Conservation (phyloP, 2,113 vertebrate genomes). For the Pyrgilauda ruficollis region DNA sequence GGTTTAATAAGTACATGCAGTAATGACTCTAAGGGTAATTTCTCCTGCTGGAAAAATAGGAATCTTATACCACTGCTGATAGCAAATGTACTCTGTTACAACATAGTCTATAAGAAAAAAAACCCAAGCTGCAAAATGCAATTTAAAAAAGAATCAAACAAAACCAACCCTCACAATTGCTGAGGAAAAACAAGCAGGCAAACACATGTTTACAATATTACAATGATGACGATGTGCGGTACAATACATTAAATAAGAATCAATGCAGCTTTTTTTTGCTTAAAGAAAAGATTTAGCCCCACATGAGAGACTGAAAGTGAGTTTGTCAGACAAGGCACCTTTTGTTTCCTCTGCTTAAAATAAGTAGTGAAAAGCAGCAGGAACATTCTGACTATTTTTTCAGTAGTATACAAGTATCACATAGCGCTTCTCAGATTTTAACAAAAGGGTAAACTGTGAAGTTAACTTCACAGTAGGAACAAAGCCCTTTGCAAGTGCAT, state of each 20-base stretch:
- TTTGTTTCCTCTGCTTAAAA: constrained; percentile 15
- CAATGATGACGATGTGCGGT: rapidly evolving
- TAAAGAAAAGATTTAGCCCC: background rate
- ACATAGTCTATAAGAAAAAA: background rate
- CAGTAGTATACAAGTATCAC: background rate
- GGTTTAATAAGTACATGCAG: background rate
- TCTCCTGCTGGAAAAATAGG: background rate
- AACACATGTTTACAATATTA: background rate
- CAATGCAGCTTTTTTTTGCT: background rate
- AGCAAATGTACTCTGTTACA: background rate
- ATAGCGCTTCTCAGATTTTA: background rate
- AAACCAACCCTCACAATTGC: background rate
- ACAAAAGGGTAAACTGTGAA: background rate
- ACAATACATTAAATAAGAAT: background rate
- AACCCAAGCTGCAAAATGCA: background rate
- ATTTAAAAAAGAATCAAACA: background rate
- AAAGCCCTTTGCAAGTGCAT: background rate
- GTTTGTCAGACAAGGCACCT: background rate
- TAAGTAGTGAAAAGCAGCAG: background rate
- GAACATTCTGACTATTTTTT: background rate
- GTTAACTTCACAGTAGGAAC: background rate
- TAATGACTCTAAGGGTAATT: background rate
- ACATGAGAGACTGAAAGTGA: background rate
- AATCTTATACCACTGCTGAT: background rate
- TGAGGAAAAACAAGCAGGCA: background rate